These are phyloP conservation scores for Esox niger DNA, from an alignment of 2,113 vertebrate species.

Conservation along the genomic window DNA sequence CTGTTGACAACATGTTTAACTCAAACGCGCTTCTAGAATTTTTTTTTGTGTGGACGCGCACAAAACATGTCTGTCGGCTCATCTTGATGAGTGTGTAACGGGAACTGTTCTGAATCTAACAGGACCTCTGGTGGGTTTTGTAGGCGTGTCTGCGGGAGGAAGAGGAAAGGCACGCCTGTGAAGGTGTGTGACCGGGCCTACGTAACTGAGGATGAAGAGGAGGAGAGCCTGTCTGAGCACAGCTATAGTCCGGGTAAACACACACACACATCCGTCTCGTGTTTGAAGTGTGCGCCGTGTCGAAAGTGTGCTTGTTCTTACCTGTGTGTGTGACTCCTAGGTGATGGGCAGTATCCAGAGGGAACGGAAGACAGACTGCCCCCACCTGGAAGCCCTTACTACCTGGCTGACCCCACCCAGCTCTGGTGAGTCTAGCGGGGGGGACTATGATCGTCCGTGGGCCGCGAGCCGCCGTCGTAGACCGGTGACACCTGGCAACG, in stretches of 20 bases:
- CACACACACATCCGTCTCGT: conserved; percentile 1
- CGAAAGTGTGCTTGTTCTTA: background rate
- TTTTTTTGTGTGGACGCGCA: background rate
- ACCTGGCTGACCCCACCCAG: conserved; percentile 72
- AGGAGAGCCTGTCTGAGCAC: conserved; percentile 79
- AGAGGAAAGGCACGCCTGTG: conserved; percentile 77
- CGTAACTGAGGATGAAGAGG: conserved; percentile 78
- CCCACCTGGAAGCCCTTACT: conserved; percentile 72
- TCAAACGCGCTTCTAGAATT: no score
- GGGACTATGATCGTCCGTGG: no score
- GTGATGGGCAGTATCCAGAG: conserved; percentile 73
- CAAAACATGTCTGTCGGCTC: background rate
- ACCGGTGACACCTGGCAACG: no score
- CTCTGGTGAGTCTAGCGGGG: conserved; percentile 77
- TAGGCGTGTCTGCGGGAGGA: conserved; percentile 74
- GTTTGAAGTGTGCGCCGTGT: background rate
- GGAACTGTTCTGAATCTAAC: conserved; percentile 5
- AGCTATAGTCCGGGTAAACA: conserved; percentile 75
- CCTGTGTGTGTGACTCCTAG: conserved; percentile 39
- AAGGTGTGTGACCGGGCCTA: conserved; percentile 76
- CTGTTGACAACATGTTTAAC: no score
- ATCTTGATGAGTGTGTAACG: background rate
- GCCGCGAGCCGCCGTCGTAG: no score
- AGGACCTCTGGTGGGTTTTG: conserved; percentile 26
- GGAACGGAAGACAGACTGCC: conserved; percentile 70